Percentiles rank a stretch among this genome's conserved stretches.
Conservation (phyloP, 2,888 invertebrate genomes). For the Mesodorylaimus sp. region DNA sequence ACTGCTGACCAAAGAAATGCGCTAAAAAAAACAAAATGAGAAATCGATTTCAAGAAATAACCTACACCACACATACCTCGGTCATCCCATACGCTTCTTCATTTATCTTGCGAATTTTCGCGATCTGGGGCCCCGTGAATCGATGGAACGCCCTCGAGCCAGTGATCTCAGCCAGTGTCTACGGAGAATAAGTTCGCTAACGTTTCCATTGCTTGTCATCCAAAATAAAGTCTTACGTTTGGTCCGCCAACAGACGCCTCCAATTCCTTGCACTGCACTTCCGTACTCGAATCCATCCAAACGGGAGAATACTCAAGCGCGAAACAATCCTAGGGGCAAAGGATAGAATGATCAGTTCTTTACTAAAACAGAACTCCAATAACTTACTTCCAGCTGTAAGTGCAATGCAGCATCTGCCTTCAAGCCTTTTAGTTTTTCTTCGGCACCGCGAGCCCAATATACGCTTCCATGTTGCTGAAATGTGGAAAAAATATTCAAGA, state of each 20-base stretch:
- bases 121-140: constrained; percentile 82
- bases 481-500: too few relatives aligned
- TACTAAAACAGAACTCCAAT: not conserved
- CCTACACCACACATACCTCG: constrained; percentile 37
- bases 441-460: constrained; percentile 68
- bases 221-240: constrained; percentile 37
- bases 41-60: not conserved
- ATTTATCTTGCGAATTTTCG: constrained; percentile 57
- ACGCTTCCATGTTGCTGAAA: constrained; percentile 87
- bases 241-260: constrained; percentile 64
- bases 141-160: constrained; percentile 71
- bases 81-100: constrained; percentile 53
- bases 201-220: not conserved
- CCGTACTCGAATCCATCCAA: constrained; percentile 86
- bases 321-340: constrained; percentile 43
- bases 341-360: not conserved
- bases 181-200: constrained; percentile 19
- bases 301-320: constrained; percentile 62
- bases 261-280: constrained; percentile 51
- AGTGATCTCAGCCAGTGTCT: constrained; percentile 58
- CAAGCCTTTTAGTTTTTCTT: constrained; percentile 45
- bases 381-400: constrained; percentile 51
- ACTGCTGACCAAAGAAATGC: constrained; percentile 79
- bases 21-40: constrained; percentile 36
- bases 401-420: constrained; percentile 57